A percentile compares a stretch with the other conserved stretches of the same genome.
Conservation (phyloP, 2,888 invertebrate species). For the Leistus spinibarbis region DNA sequence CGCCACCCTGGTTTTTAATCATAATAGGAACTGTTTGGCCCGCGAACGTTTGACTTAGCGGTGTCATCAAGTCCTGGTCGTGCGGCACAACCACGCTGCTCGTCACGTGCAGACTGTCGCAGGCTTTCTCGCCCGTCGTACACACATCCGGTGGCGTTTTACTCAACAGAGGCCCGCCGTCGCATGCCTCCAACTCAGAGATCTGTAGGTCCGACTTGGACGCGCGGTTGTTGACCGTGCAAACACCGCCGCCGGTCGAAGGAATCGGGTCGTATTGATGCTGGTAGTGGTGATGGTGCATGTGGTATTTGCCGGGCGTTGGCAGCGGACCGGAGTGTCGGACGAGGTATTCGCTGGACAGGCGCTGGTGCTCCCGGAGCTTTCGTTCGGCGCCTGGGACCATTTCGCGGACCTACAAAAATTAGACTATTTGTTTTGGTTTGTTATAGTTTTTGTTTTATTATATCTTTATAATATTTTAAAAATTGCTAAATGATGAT, state of each 20-base stretch:
- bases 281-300: conserved; percentile 40
- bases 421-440: not conserved
- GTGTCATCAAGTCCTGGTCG: conserved; percentile 33
- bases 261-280: conserved; percentile 38
- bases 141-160: conserved; percentile 60
- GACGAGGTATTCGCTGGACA: conserved; percentile 61
- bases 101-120: conserved; percentile 40
- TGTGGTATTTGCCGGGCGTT: conserved; percentile 46
- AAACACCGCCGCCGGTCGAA: conserved; percentile 23
- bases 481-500: no score
- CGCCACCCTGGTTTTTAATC: conserved; percentile 51
- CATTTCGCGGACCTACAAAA: conserved; percentile 63
- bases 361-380: conserved; percentile 61
- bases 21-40: conserved; percentile 59
- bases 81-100: conserved; percentile 43
- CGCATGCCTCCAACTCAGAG: conserved; percentile 53
- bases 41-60: conserved; percentile 48
- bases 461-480: no score
- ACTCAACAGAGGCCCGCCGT: conserved; percentile 55
- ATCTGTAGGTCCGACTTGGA: conserved; percentile 31
- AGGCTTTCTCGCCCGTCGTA: conserved; percentile 36
- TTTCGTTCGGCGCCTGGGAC: conserved; percentile 66
- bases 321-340: conserved; percentile 47
- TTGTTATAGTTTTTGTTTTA: not conserved
- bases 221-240: conserved; percentile 41